Percentiles rank a stretch among this genome's conserved stretches.
These are phyloP conservation scores for Sesamia nonagrioides DNA, from an alignment of 1,140 invertebrate species.

Conservation along the genomic window DNA sequence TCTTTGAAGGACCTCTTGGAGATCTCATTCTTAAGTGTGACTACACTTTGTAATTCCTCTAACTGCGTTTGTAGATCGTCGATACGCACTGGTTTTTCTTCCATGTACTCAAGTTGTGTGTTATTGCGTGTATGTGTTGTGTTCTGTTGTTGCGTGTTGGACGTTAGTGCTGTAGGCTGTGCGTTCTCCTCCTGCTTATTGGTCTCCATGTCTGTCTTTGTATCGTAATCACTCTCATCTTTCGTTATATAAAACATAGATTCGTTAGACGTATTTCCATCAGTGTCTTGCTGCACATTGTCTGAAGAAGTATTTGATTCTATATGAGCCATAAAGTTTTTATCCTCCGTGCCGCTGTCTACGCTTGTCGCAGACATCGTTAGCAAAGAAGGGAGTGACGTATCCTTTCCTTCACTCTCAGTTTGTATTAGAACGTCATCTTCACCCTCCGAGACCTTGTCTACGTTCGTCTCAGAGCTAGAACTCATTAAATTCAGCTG, in stretches of 20 bases:
- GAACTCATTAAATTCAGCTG: not conserved
- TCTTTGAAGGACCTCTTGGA: slow-evolving; percentile 13
- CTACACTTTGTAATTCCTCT: slow-evolving; percentile 43
- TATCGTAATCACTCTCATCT: not conserved
- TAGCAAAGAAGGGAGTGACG: slow-evolving; percentile 19
- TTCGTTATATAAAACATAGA: slow-evolving; percentile 61
- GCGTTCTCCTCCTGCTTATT: not conserved
- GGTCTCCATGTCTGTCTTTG: not conserved
- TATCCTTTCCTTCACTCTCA: slow-evolving; percentile 1
- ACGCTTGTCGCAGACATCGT: slow-evolving; percentile 65
- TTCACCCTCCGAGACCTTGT: not conserved
- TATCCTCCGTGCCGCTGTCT: slow-evolving; percentile 49
- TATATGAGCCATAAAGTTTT: slow-evolving; percentile 18
- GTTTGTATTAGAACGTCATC: not conserved
- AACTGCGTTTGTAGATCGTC: slow-evolving; percentile 56
- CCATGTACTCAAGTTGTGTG: not conserved
- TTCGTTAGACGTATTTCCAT: slow-evolving; percentile 50
- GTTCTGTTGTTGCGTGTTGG: too few relatives aligned
- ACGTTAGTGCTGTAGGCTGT: not conserved
- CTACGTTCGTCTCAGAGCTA: not conserved
- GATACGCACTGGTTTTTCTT: slow-evolving; percentile 48
- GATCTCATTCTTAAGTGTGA: slow-evolving; percentile 25
- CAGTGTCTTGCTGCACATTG: not conserved
- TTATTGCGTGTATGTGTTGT: not conserved
- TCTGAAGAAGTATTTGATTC: not conserved